phyloP scores from a whole-genome alignment of 2,113 vertebrate species.

The Ursus arctos region DNA sequence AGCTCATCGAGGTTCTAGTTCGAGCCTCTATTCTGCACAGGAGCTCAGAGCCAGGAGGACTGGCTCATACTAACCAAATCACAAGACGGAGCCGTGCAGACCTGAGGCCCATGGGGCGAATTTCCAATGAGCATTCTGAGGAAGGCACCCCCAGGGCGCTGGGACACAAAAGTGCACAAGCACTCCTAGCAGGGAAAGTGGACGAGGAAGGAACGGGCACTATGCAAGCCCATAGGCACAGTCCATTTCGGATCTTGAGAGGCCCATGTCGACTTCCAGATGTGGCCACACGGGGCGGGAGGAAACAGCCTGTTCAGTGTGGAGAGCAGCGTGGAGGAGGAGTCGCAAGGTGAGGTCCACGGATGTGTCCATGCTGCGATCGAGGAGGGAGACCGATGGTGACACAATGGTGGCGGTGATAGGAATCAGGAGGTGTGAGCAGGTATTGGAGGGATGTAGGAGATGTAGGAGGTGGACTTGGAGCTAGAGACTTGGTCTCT shows the following conservation, averaged over 20 bases:
- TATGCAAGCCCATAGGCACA: too few species aligned
- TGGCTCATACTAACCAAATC: neutral
- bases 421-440: neutral
- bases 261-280: too few species aligned
- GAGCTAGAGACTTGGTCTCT: neutral
- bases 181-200: neutral
- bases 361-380: accelerated
- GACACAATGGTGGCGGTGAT: neutral
- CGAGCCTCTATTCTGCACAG: too few species aligned
- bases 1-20: neutral
- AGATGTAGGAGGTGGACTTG: neutral
- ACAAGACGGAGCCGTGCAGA: neutral
- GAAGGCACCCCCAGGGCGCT: accelerated
- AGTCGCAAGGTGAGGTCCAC: accelerated
- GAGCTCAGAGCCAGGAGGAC: neutral
- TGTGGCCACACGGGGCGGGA: neutral
- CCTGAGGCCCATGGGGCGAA: neutral
- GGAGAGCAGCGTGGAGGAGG: neutral
- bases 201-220: accelerated
- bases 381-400: neutral
- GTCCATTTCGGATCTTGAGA: neutral
- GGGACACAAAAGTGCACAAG: neutral
- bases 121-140: neutral
- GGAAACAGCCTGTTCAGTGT: neutral
- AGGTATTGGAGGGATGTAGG: neutral